Base-by-base conservation (phyloP, 1,140 invertebrate genomes). In the Penaeus japonicus region DNA sequence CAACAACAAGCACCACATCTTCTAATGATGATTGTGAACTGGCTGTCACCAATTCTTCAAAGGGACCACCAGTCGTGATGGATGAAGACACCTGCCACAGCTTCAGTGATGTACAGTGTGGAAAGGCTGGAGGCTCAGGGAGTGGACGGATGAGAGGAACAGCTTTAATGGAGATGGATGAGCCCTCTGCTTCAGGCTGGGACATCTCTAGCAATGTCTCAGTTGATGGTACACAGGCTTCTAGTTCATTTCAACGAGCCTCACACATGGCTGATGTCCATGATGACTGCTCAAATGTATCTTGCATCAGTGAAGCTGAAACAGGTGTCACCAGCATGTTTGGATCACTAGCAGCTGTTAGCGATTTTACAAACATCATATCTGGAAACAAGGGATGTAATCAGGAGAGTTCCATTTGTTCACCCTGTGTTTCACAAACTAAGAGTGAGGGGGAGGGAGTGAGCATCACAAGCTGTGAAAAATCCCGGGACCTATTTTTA, bases 41-140 rank as follows among this genome's bases (percentile, higher is more conserved):
- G 24, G 24, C 75, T 53, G 27, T 75, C 30, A 54, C 32, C 27
- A 57, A 77, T 27, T 32, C 32, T 57, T 75, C 47, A 22, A 82
- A 81, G 62, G 65, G 80, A 22, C 73, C 88, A 70, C 88, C 84
- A 18, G 77, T 89, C 4, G 47, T 90, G n/a, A 86, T 90, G 79
- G 90, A 90, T 80, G 90, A 90, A 87, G 90, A 90, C 62, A 89
- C 90, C 10, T 90, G 90, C 30, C 90, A 90, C 55, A 90, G 90
- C 62, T 90, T 90, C 62, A 90, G 90, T 82, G 90, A 90, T 57
- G 90, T 85, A 20, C 86, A 88, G 80, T 54, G 62, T 83, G 87
- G 87, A 15, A 82, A 77, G 54, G 81, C 87, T 57, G 87, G 81
- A 53, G 87, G 87, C n/a, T 75, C 54, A 47, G 87, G 65, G 17